phyloP scores from a whole-genome alignment of 2,797 vertebrate species.

The Phataginus tricuspis region DNA sequence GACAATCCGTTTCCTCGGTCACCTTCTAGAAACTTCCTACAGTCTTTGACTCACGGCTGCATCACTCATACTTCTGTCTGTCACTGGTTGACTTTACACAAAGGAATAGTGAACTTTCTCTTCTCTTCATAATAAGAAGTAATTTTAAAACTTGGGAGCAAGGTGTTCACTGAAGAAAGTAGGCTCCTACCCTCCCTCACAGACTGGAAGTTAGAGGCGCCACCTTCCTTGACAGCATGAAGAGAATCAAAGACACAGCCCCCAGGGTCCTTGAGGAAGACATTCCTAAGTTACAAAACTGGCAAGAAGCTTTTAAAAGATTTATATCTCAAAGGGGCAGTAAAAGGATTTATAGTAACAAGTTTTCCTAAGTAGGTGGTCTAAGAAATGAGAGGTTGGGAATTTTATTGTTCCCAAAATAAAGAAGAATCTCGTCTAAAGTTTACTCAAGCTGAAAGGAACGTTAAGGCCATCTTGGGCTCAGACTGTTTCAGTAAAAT shows the following conservation, averaged over 20 bases:
- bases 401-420: background rate
- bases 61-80: background rate
- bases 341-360: background rate
- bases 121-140: background rate
- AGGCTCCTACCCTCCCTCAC: background rate
- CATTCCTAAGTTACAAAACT: background rate
- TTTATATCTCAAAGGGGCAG: background rate
- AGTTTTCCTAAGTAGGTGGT: background rate
- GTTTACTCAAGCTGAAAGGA: background rate
- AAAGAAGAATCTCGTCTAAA: background rate
- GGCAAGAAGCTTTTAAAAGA: background rate
- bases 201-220: background rate
- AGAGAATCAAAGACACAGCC: background rate
- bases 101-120: background rate
- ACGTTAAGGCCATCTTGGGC: background rate
- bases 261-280: background rate
- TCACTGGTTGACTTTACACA: background rate
- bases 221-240: background rate
- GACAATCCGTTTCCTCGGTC: background rate
- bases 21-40: background rate
- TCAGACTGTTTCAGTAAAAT: background rate
- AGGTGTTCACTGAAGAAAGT: background rate
- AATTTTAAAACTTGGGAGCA: background rate
- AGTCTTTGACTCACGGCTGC: background rate
- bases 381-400: background rate